Percentiles rank a stretch among this genome's conserved stretches.
Conservation (phyloP, 2,888 invertebrate species). For the Atethmia centrago region DNA sequence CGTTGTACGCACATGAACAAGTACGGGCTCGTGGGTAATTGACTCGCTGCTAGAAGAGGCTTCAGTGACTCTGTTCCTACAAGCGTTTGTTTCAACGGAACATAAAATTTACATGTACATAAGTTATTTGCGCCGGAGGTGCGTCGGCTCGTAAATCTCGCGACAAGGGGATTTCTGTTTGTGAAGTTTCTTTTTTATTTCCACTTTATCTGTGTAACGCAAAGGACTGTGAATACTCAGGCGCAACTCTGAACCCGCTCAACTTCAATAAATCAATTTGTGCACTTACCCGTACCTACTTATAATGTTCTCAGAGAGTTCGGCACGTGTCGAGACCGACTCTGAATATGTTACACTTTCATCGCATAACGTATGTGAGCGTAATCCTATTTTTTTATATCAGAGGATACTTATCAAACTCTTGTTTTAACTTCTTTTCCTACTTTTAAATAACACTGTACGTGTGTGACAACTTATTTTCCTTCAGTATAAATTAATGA, state of each 20-base stretch:
- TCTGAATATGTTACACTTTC: slow-evolving; percentile 80
- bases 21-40: slow-evolving; percentile 58
- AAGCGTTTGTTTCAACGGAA: slow-evolving; percentile 78
- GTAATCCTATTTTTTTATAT: slow-evolving; percentile 57
- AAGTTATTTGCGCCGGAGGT: slow-evolving; percentile 87
- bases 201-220: slow-evolving; percentile 88
- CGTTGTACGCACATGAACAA: slow-evolving; percentile 17
- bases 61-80: slow-evolving; percentile 57
- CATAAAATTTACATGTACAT: slow-evolving; percentile 88
- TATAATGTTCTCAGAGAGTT: slow-evolving; percentile 83
- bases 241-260: slow-evolving; percentile 87
- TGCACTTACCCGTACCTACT: slow-evolving; percentile 88
- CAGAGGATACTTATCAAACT: slow-evolving; percentile 36
- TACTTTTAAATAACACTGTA: slow-evolving; percentile 27
- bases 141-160: slow-evolving; percentile 89
- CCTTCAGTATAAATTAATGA: slow-evolving; percentile 14
- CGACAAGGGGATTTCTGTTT: slow-evolving; percentile 90
- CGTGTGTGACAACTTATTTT: slow-evolving; percentile 21
- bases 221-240: slow-evolving; percentile 88
- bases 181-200: slow-evolving; percentile 90
- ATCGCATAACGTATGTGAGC: slow-evolving; percentile 72
- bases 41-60: slow-evolving; percentile 51
- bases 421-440: slow-evolving; percentile 31
- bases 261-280: slow-evolving; percentile 91
- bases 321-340: slow-evolving; percentile 82